Conservation (phyloP, 2,888 invertebrate species). For the Eilema griseolum region DNA sequence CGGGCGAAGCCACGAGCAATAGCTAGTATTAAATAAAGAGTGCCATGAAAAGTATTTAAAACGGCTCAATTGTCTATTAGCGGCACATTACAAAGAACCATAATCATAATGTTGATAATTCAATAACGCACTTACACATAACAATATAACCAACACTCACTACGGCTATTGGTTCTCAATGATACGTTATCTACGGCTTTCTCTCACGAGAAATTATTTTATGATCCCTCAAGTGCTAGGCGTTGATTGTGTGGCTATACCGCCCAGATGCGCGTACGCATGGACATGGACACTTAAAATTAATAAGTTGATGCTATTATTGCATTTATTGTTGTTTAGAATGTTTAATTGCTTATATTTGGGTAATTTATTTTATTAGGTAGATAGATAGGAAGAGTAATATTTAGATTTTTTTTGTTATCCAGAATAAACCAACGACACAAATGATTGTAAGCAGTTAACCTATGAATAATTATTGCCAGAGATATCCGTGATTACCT, state of each 20-base stretch:
- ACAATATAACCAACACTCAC: conserved; percentile 5
- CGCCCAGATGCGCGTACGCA: conserved; percentile 24
- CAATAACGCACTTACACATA: conserved; percentile 6
- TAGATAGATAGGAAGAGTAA: not conserved
- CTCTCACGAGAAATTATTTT: conserved; percentile 32
- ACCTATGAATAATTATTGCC: too few relatives aligned
- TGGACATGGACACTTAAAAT: conserved; percentile 8
- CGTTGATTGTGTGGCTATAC: conserved; percentile 24
- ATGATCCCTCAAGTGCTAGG: conserved; percentile 26
- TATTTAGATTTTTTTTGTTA: too few relatives aligned
- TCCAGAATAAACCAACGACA: too few relatives aligned
- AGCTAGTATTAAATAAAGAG: too few relatives aligned
- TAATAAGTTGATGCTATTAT: conserved; percentile 14
- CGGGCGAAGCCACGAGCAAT: too few relatives aligned
- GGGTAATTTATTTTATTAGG: not conserved
- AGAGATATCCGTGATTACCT: too few relatives aligned
- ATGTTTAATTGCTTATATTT: not conserved
- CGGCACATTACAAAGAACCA: not conserved
- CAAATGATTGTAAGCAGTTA: too few relatives aligned
- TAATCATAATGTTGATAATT: conserved; percentile 8
- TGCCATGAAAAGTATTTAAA: too few relatives aligned
- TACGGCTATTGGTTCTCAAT: conserved; percentile 19
- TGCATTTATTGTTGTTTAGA: not conserved
- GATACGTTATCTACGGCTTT: conserved; percentile 14
- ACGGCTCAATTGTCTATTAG: not conserved